These are phyloP conservation scores for Sminthurinus signatus DNA, from an alignment of 1,140 invertebrate species.

Conservation along the genomic window DNA sequence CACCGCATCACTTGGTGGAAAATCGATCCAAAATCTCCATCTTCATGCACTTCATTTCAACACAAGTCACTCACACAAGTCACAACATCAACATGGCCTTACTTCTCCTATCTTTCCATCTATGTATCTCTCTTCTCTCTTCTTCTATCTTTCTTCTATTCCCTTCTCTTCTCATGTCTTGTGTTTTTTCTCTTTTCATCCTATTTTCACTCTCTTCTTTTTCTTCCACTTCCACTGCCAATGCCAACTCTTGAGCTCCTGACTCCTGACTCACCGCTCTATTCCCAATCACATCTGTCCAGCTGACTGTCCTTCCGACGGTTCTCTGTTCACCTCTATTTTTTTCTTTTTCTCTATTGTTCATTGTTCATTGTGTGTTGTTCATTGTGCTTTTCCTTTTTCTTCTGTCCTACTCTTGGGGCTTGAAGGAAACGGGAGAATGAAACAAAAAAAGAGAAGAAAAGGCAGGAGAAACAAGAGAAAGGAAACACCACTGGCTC, in stretches of 20 bases:
- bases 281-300: slow-evolving; percentile 16
- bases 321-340: neutral
- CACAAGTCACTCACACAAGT: slow-evolving; percentile 29
- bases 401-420: too few relatives aligned
- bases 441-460: too few relatives aligned
- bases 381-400: too few relatives aligned
- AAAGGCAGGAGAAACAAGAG: too few relatives aligned
- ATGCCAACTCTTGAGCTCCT: neutral
- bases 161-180: neutral
- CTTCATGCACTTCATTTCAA: slow-evolving; percentile 28
- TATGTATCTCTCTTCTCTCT: neutral
- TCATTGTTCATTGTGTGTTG: too few relatives aligned
- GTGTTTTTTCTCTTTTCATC: too few relatives aligned
- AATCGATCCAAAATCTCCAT: slow-evolving; percentile 26
- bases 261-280: neutral
- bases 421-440: too few relatives aligned
- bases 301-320: neutral
- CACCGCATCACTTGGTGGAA: slow-evolving; percentile 11
- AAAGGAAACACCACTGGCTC: too few relatives aligned
- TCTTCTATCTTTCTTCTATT: neutral
- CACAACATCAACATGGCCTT: slow-evolving; percentile 19
- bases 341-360: neutral
- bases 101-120: neutral
- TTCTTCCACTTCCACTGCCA: neutral
- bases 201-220: too few relatives aligned